Evolutionary conservation across 2,888 invertebrate genomes (phyloP), one percentile per base, ranked within the genome.

Genomic region (Chrysina gloriosa): DNA sequence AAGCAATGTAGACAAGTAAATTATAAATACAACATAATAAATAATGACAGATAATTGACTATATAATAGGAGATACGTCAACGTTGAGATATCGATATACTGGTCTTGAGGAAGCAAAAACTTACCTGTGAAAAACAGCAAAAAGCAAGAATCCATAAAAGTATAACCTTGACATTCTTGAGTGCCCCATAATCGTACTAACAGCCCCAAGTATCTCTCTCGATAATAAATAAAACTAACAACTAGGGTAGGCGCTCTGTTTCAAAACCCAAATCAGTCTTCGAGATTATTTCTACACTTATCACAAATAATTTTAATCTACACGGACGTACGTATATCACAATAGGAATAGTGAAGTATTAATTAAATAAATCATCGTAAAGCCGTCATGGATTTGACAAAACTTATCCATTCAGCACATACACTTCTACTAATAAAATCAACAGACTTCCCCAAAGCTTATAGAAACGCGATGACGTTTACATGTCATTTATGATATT

Each of bases 151-250:
- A 69, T 50, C 70, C 58, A 14, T 66, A 70, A 50, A 64, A 69
- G 45, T 63, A 61, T 23, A 70, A 58, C 47, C 66, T 70, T 67
- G 70, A 56, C 42, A 64, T 67, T 65, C 50, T 58, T 61, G 42
- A 25, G 34, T 31, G 50, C 64, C 52, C 56, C 67, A 64, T 48
- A 47, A 23, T 21, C 21, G 63, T 11, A 11, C 16, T 25, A 7
- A 52, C 61, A 45, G 25, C 14, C n/a, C 7, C 29, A 25, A 21
- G 52, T 34, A 7, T 16, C 11, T 21, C 14, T 14, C 25, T 61
- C 27, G 11, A 61, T 61, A 56, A 47, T 45, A 58, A 61, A 66
- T 56, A 66, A 31, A 11, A 50, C 27, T 65, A 36, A 23, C 36
- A 25, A 58, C 47, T 47, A 61, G 66, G 42, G 11, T 54, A 19